Evolutionary conservation across 2,797 vertebrate genomes (phyloP), one percentile per base, ranked within the genome.

Genomic region (Tachyglossus aculeatus): DNA sequence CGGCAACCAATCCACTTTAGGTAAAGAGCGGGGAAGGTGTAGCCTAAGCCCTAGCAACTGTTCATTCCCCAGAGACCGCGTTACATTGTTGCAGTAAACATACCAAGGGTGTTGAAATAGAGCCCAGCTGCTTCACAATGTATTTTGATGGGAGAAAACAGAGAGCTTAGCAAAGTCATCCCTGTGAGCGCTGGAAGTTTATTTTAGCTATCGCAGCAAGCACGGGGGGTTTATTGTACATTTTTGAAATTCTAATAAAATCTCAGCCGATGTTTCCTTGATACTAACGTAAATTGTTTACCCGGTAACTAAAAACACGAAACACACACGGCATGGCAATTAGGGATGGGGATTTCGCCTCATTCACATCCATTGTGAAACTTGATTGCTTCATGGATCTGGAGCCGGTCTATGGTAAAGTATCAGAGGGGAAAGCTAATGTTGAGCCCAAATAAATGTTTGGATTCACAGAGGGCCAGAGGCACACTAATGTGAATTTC

Each of bases 171-270:
- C 68, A 85, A 58, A 47, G 67, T 83, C 82, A 64, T 77, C 29
- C 0, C 15, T 4, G 48, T 72, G 65, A 54, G 72, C n/a, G 50
- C 83, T 67, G 40, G 8, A 66, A 88, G 83, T 88, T 90, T 90
- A 83, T 92, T 90, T 91, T 88, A 50, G 79, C 33, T 77, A 45
- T 85, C 82, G 74, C 79, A 84, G 77, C 71, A 88, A 88, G 83
- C 77, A 68, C 7, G 33, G 53, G 75, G 77, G 75, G 54, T 84
- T 88, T 86, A 80, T 77, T 64, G 13, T 69, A 70, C 67, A 8
- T 87, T 51, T 79, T 81, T 89, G 87, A 81, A 87, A 89, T 77
- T 41, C 88, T 82, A 68, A 60, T 88, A 87, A 90, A 89, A 82
- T 50, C 64, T 58, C 45, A 70, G 56, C 55, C 13, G 11, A 60